A percentile compares a stretch with the other conserved stretches of the same genome.
Evolutionary conservation across 2,797 vertebrate genomes (phyloP).

Genomic region (Typhlichthys subterraneus): DNA sequence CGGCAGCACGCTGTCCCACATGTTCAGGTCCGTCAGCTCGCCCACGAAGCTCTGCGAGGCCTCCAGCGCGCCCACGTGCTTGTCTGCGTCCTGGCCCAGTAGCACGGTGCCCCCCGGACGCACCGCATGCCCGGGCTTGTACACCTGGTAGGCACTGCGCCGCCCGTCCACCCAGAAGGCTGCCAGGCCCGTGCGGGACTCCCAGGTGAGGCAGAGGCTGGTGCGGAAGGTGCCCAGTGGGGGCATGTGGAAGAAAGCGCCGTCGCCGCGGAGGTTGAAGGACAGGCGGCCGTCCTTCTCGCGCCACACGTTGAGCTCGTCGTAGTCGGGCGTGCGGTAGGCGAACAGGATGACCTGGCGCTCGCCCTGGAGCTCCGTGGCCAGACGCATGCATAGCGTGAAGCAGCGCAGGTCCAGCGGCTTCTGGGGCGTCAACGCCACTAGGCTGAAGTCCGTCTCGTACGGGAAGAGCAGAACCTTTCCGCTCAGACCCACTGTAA

Average conservation of each 20-base stretch:
- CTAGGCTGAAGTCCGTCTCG: slow-evolving; percentile 80
- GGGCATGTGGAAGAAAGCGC: slow-evolving; percentile 70
- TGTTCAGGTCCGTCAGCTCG: slow-evolving; percentile 75
- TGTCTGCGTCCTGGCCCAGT: slow-evolving; percentile 81
- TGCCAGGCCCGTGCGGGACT: slow-evolving; percentile 66
- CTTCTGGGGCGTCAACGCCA: slow-evolving; percentile 74
- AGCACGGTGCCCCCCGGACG: slow-evolving; percentile 57
- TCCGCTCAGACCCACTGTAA: slow-evolving; percentile 57
- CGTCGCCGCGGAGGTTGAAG: slow-evolving; percentile 80
- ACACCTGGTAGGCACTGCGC: slow-evolving; percentile 74
- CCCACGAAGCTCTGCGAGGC: slow-evolving; percentile 74
- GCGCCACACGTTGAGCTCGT: slow-evolving; percentile 82
- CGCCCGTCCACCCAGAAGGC: slow-evolving; percentile 76
- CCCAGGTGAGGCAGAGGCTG: slow-evolving; percentile 82
- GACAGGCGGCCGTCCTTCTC: slow-evolving; percentile 77
- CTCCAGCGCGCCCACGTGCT: slow-evolving; percentile 70
- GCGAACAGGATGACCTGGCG: slow-evolving; percentile 81
- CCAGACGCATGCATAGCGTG: slow-evolving; percentile 79
- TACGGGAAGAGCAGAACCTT: slow-evolving; percentile 80
- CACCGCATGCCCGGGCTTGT: slow-evolving; percentile 74
- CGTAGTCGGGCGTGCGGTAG: slow-evolving; percentile 78
- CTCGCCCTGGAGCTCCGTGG: slow-evolving; percentile 76
- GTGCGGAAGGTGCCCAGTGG: slow-evolving; percentile 76
- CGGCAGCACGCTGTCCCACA: slow-evolving; percentile 77
- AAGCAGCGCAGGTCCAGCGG: slow-evolving; percentile 75